A percentile compares a stretch with the other conserved stretches of the same genome.
These are phyloP conservation scores for Erinaceus europaeus DNA, from an alignment of 2,113 vertebrate genomes.

Conservation along the genomic window DNA sequence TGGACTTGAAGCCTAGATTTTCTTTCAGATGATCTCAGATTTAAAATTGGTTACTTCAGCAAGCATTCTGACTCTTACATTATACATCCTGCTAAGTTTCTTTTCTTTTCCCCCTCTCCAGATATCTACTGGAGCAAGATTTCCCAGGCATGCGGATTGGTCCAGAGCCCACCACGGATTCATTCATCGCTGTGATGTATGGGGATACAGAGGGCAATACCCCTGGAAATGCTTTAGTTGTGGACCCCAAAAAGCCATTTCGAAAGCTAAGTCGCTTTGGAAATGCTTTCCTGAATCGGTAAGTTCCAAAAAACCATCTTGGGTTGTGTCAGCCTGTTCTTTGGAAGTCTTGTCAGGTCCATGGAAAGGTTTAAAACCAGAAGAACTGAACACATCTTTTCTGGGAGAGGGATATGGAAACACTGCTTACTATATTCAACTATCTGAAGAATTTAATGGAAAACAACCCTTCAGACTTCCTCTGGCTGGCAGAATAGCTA, in stretches of 20 bases:
- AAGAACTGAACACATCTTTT: not conserved
- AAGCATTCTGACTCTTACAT: not conserved
- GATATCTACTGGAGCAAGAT: constrained; percentile 95
- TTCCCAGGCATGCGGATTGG: constrained; percentile 98
- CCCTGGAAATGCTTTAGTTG: constrained; percentile 96
- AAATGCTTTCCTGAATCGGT: constrained; percentile 97
- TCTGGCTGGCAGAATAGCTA: not conserved
- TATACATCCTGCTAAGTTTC: constrained; percentile 7
- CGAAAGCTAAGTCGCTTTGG: constrained; percentile 96
- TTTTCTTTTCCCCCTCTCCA: constrained; percentile 51
- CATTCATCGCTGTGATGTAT: constrained; percentile 98
- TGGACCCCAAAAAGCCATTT: constrained; percentile 96
- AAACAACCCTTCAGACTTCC: too few species aligned
- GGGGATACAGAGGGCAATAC: constrained; percentile 92
- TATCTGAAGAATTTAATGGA: not conserved
- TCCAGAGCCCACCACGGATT: constrained; percentile 96
- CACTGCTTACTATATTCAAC: not conserved
- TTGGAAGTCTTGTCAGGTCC: not conserved
- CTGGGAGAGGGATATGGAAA: not conserved
- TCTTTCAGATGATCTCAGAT: not conserved
- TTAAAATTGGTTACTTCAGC: not conserved
- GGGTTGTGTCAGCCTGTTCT: not conserved
- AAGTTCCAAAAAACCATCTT: constrained; percentile 33
- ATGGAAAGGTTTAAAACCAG: not conserved
- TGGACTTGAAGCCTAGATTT: not conserved